Evolutionary conservation across 2,113 vertebrate genomes (phyloP).

Genomic region (Podiceps cristatus): DNA sequence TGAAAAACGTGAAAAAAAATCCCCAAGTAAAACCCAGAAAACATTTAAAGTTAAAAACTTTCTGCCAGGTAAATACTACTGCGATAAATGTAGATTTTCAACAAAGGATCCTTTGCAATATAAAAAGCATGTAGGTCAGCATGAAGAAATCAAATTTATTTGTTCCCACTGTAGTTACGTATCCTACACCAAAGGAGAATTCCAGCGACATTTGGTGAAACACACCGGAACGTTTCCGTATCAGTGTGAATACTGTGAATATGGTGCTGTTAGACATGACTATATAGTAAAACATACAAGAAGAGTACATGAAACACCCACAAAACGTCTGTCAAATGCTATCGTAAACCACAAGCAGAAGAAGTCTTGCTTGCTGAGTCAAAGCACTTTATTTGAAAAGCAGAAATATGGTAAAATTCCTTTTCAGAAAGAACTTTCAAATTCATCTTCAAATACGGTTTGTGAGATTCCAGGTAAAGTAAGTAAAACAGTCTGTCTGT

Average conservation of each 20-base stretch:
- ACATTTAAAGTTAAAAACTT: constrained; percentile 76
- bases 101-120: constrained; percentile 83
- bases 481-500: background rate
- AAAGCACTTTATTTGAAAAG: constrained; percentile 51
- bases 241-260: constrained; percentile 89
- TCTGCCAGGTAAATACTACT: constrained; percentile 79
- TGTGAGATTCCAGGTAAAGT: constrained; percentile 14
- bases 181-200: constrained; percentile 88
- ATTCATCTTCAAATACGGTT: constrained; percentile 7
- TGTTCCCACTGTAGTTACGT: constrained; percentile 86
- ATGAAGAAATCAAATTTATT: constrained; percentile 85
- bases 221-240: constrained; percentile 88
- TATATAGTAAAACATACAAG: constrained; percentile 91
- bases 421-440: constrained; percentile 29
- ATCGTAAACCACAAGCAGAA: constrained; percentile 42
- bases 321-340: constrained; percentile 30
- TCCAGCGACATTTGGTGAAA: constrained; percentile 87
- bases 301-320: constrained; percentile 81
- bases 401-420: background rate
- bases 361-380: background rate
- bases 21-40: constrained; percentile 1
- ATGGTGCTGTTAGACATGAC: constrained; percentile 88
- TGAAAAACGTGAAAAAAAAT: constrained; percentile 15
- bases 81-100: constrained; percentile 87
- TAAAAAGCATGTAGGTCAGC: constrained; percentile 81